Conservation (phyloP, 2,888 invertebrate genomes). For the Dioctria linearis region DNA sequence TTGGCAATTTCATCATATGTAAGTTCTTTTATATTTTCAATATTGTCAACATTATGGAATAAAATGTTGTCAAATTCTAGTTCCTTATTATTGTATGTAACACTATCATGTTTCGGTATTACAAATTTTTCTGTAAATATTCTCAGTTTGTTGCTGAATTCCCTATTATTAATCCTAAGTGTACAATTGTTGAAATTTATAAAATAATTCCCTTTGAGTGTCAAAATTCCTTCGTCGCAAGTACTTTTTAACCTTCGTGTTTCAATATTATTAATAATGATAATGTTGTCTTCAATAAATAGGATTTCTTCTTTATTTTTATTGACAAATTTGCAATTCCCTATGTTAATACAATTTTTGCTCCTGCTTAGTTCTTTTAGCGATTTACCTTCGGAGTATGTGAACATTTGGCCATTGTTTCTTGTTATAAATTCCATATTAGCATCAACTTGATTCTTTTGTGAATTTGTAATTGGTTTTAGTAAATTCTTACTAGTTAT, state of each 20-base stretch:
- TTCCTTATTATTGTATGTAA: constrained; percentile 17
- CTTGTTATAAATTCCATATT: constrained; percentile 38
- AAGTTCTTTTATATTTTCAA: neutral
- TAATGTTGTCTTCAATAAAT: constrained; percentile 13
- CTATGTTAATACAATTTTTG: constrained; percentile 2
- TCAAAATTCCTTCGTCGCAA: constrained; percentile 18
- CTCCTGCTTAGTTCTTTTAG: constrained; percentile 18
- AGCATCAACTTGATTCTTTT: constrained; percentile 50
- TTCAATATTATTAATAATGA: constrained; percentile 20
- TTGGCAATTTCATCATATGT: constrained; percentile 25
- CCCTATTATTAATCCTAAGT: constrained; percentile 12
- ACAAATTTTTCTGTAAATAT: constrained; percentile 24
- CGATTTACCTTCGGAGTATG: constrained; percentile 25
- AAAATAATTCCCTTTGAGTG: constrained; percentile 32
- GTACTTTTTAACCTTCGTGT: neutral
- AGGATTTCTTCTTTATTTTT: constrained; percentile 8
- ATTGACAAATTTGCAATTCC: neutral
- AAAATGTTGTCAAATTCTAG: constrained; percentile 18
- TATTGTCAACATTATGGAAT: constrained; percentile 18
- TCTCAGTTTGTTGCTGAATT: constrained; percentile 19
- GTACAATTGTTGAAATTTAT: constrained; percentile 38
- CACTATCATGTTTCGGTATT: constrained; percentile 15
- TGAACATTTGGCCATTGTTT: constrained; percentile 10
- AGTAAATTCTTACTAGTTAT: neutral
- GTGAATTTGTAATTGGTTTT: constrained; percentile 46